Conservation (phyloP, 1,140 invertebrate species). For the Leptopilina boulardi region DNA sequence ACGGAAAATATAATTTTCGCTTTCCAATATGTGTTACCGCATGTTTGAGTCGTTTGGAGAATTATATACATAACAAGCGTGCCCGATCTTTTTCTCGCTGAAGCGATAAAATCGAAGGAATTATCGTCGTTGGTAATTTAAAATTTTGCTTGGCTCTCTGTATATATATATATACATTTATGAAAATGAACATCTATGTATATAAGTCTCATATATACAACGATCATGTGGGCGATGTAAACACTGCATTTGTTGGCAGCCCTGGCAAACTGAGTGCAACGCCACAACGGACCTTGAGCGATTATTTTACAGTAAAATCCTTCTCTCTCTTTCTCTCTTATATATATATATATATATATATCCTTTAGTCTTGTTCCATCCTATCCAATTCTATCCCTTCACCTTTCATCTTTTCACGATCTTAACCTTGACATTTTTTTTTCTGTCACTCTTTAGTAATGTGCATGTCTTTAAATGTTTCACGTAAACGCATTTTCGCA, state of each 20-base stretch:
- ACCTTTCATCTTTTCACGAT: constrained; percentile 3
- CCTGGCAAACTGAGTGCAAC: constrained; percentile 70
- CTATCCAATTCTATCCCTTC: constrained; percentile 38
- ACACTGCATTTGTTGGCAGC: constrained; percentile 68
- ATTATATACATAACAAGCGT: constrained; percentile 33
- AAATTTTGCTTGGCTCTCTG: constrained; percentile 40
- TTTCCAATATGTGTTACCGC: constrained; percentile 29
- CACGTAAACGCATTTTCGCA: not conserved
- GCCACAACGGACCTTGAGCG: constrained; percentile 73
- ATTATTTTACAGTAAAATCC: constrained; percentile 72
- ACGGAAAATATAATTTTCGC: constrained; percentile 33
- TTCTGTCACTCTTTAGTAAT: not conserved
- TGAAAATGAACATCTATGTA: not conserved
- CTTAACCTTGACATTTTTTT: constrained; percentile 16
- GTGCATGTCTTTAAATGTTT: not conserved
- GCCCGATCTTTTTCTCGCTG: constrained; percentile 41
- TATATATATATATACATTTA: not conserved
- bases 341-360: constrained; percentile 47
- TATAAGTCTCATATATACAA: constrained; percentile 20
- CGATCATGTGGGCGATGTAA: constrained; percentile 61
- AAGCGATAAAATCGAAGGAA: constrained; percentile 22
- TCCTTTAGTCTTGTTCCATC: constrained; percentile 37
- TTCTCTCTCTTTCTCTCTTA: constrained; percentile 45
- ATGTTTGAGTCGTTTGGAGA: constrained; percentile 20
- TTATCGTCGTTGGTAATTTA: constrained; percentile 40